Evolutionary conservation across 2,113 vertebrate species (phyloP).

Genomic region (Sinocyclocheilus anshuiensis): DNA sequence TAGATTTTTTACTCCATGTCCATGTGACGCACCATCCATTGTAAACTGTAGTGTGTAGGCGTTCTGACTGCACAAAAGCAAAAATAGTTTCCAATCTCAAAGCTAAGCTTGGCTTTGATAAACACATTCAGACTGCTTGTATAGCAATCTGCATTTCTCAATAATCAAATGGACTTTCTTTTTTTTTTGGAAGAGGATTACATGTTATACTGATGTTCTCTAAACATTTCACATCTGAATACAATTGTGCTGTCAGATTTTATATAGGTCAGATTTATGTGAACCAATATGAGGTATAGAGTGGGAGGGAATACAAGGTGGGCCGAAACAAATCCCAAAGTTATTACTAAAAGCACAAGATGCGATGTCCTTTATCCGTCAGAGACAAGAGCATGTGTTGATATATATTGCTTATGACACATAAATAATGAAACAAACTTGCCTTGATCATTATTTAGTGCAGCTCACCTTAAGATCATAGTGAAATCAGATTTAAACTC

Average conservation of each 20-base stretch:
- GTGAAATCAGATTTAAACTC: neutral
- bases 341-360: neutral
- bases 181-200: conserved; percentile 43
- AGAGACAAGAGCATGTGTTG: neutral
- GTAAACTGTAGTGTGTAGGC: neutral
- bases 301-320: neutral
- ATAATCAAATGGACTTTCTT: conserved; percentile 45
- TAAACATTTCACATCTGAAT: conserved; percentile 49
- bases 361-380: neutral
- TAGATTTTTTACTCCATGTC: neutral
- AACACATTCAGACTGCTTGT: conserved; percentile 22
- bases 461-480: neutral
- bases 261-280: conserved; percentile 43
- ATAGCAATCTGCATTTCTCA: conserved; percentile 33
- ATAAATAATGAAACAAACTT: neutral
- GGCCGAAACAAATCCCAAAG: neutral
- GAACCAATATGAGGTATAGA: neutral
- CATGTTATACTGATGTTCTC: conserved; percentile 39
- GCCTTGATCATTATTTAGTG: neutral
- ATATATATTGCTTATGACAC: neutral
- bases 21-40: neutral
- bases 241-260: conserved; percentile 44
- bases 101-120: conserved; percentile 42
- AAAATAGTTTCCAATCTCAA: conserved; percentile 45
- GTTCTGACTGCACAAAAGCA: neutral